Evolutionary conservation across 2,888 invertebrate genomes (phyloP).

Genomic region (Agrotis puta): DNA sequence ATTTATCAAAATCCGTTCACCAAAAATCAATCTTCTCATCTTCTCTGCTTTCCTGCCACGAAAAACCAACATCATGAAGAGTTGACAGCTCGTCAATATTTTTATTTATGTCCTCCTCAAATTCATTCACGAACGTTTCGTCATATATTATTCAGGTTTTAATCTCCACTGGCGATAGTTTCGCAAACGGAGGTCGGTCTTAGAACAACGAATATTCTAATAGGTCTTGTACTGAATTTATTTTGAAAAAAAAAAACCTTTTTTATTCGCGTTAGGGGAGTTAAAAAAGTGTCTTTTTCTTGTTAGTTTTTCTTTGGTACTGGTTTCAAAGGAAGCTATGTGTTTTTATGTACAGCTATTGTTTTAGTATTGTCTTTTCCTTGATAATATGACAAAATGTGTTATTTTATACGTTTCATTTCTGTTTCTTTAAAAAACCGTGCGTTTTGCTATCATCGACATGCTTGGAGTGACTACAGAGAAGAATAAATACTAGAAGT

Average conservation of each 20-base stretch:
- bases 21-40: not conserved
- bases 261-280: slow-evolving; percentile 34
- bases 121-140: slow-evolving; percentile 49
- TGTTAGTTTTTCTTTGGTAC: slow-evolving; percentile 2
- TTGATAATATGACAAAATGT: no score
- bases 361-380: not conserved
- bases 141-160: slow-evolving; percentile 70
- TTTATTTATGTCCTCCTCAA: slow-evolving; percentile 64
- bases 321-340: slow-evolving; percentile 3
- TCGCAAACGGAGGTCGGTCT: slow-evolving; percentile 40
- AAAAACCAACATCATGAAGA: slow-evolving; percentile 35
- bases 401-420: not conserved
- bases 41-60: not conserved
- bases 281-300: slow-evolving; percentile 15
- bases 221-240: slow-evolving; percentile 31
- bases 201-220: slow-evolving; percentile 57
- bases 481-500: not conserved
- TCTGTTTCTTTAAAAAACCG: not conserved
- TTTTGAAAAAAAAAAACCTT: slow-evolving; percentile 20
- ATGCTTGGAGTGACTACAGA: no score
- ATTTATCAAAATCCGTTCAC: slow-evolving; percentile 11
- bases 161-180: slow-evolving; percentile 69
- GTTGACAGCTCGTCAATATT: slow-evolving; percentile 62
- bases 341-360: slow-evolving; percentile 12
- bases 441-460: no score